phyloP scores from a whole-genome alignment of 2,113 vertebrate species.

The Brevimyrus niger region DNA sequence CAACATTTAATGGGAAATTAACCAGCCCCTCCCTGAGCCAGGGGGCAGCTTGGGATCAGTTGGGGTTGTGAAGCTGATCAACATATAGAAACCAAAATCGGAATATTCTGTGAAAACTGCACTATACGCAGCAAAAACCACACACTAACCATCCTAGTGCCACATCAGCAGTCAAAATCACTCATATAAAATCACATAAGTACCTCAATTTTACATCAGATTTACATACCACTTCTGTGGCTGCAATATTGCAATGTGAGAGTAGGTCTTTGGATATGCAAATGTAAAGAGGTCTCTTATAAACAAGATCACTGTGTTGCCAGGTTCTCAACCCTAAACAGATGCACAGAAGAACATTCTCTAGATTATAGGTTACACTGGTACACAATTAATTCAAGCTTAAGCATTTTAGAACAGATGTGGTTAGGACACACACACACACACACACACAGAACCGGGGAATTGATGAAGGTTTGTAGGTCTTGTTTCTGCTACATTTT shows the following conservation, averaged over 20 bases:
- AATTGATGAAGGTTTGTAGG: background rate
- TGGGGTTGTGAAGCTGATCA: background rate
- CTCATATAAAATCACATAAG: background rate
- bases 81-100: background rate
- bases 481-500: background rate
- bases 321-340: background rate
- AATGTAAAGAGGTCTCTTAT: background rate
- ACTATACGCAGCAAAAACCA: background rate
- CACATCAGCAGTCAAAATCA: background rate
- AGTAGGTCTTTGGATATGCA: background rate
- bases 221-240: background rate
- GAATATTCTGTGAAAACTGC: background rate
- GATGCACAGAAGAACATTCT: background rate
- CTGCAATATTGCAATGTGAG: background rate
- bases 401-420: background rate
- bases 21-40: background rate
- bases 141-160: background rate
- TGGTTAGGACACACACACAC: background rate
- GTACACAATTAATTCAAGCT: background rate
- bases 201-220: background rate
- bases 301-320: background rate
- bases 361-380: background rate
- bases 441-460: background rate
- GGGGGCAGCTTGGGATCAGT: background rate
- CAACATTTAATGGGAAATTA: background rate